Conservation (phyloP, 2,888 invertebrate genomes). For the Osedax frankpressi region DNA sequence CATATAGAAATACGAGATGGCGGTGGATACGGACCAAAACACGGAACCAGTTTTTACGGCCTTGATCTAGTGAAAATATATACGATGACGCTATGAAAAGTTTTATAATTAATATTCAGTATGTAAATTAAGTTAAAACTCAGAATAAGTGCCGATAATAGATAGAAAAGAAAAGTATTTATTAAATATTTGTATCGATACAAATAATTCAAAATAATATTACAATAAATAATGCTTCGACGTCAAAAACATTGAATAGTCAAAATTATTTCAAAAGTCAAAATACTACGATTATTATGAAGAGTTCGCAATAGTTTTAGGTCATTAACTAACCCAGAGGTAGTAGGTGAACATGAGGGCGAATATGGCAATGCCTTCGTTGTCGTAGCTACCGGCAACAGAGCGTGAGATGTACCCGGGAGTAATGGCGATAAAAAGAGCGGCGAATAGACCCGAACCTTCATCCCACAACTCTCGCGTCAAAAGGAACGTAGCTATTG, state of each 20-base stretch:
- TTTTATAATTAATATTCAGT: too few relatives aligned
- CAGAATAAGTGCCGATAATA: too few relatives aligned
- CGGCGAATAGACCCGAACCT: slow-evolving; percentile 92
- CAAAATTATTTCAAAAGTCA: too few relatives aligned
- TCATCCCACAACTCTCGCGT: slow-evolving; percentile 94
- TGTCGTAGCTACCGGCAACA: slow-evolving; percentile 97
- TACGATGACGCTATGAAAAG: too few relatives aligned
- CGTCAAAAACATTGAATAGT: too few relatives aligned
- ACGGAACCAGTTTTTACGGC: slow-evolving; percentile 93
- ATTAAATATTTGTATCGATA: neutral
- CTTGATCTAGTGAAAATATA: slow-evolving; percentile 58
- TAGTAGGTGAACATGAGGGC: slow-evolving; percentile 96
- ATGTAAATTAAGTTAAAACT: too few relatives aligned
- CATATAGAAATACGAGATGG: slow-evolving; percentile 98
- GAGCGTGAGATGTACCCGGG: slow-evolving; percentile 98
- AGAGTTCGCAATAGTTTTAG: too few relatives aligned
- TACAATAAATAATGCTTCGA: too few relatives aligned
- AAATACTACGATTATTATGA: too few relatives aligned
- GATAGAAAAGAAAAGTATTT: slow-evolving; percentile 30
- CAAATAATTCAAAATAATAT: neutral
- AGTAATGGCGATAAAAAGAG: slow-evolving; percentile 92
- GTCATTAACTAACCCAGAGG: slow-evolving; percentile 72
- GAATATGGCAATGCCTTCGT: slow-evolving; percentile 99
- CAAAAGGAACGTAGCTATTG: slow-evolving; percentile 88
- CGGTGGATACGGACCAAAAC: slow-evolving; percentile 85